Evolutionary conservation across 64 coral and sea anemone genomes (phyloP), one percentile per base, ranked within the genome.

Genomic region (Porites lutea): DNA sequence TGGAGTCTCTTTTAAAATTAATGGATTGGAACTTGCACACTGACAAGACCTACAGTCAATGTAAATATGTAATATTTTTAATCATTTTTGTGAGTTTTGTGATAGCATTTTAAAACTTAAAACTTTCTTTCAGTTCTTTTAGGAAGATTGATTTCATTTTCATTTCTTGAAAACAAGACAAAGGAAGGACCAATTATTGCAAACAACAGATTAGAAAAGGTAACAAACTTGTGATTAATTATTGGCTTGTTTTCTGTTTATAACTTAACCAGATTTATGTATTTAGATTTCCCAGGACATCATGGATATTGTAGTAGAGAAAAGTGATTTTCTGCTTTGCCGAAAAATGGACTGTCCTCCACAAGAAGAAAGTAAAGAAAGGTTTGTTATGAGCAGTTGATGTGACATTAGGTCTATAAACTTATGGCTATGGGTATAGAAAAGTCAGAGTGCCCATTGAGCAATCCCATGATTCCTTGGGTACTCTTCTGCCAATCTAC

Each of bases 271-370:
- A 13, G 2, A 49, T 21, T 14, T 66, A 18, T 84, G 13, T 48
- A 68, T 84, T 7, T 47, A 84, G 81, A 21, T 84, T 15, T 84
- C 81, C 6, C 81, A 84, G 11, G 81, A 84, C 46, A 69, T 84
- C 9, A 68, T 84, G 62, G 81, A 84, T 67, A 64, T 46, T 52
- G 63, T 68, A 49, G 47, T 84, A 52, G 63, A 84, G 18, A 84
- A 10, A 18, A 84, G 18, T 68, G 81, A 84, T 69, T 84, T 68
- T 8, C 19, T 11, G 4, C 62, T 2, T 13, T 52, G 62, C 63
- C 52, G 19, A 16, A 51, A 68, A n/a, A 52, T 20, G 19, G 9
- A 69, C 4, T 52, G 4, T 84, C 1, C 81, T 84, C 65, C 61
- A 37, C 5, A 84, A 2, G 13, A 84, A 67, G 44, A 68, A 3